Evolutionary conservation across 2,797 vertebrate species (phyloP).

Genomic region (Lacerta bilineata): DNA sequence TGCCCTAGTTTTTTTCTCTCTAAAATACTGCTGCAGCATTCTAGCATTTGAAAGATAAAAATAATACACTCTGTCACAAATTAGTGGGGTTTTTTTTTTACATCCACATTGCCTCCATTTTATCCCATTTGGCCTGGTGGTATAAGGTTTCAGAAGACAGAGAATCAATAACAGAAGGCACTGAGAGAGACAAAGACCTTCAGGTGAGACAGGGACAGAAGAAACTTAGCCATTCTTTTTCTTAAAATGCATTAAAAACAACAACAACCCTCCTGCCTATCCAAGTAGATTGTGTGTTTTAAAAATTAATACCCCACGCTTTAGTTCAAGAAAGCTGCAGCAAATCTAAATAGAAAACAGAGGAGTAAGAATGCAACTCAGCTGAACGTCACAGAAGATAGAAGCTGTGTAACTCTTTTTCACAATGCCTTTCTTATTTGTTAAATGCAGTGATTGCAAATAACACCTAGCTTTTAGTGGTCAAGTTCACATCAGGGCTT

Average conservation of each 20-base stretch:
- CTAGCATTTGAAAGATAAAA: conserved; percentile 14
- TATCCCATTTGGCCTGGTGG: not conserved
- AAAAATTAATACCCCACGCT: not conserved
- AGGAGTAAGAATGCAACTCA: not conserved
- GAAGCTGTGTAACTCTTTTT: not conserved
- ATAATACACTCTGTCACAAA: conserved; percentile 10
- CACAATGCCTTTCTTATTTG: not conserved
- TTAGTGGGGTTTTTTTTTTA: not conserved
- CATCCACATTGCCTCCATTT: conserved; percentile 10
- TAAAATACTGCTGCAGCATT: not conserved
- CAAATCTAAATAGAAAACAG: not conserved
- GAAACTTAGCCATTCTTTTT: not conserved
- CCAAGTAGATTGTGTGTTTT: not conserved
- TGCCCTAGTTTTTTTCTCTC: not conserved
- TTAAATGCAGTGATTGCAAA: not conserved
- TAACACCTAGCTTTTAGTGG: not conserved
- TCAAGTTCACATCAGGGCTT: not conserved
- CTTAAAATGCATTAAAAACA: conserved; percentile 1
- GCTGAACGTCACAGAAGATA: not conserved
- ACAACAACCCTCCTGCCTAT: not conserved
- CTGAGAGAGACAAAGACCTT: not conserved
- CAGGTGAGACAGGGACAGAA: not conserved
- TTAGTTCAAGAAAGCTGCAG: conserved; percentile 22
- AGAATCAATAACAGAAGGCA: conserved; percentile 19
- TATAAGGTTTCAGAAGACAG: conserved; percentile 15